phyloP scores from a whole-genome alignment of 1,140 invertebrate species.

The Coelopa frigida region DNA sequence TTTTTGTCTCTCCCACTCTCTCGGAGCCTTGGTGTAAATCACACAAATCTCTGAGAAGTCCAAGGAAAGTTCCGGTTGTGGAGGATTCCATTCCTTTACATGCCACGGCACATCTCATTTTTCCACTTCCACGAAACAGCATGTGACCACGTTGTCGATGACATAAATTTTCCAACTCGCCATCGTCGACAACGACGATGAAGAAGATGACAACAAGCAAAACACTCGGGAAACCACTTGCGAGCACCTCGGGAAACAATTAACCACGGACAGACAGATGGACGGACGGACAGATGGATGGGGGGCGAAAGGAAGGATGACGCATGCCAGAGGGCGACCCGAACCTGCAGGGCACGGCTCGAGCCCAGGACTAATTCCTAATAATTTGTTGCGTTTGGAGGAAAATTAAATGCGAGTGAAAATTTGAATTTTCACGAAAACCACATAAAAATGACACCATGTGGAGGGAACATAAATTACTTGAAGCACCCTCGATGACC shows the following conservation, averaged over 20 bases:
- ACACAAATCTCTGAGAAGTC: too few relatives aligned
- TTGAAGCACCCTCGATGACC: conserved; percentile 13
- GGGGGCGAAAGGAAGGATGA: conserved; percentile 9
- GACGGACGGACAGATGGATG: background rate
- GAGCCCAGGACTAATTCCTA: too few relatives aligned
- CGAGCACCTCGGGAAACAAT: conserved; percentile 5
- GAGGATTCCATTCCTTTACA: conserved; percentile 4
- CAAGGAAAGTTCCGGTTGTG: conserved; percentile 1
- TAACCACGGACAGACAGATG: background rate
- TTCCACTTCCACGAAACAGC: conserved; percentile 9
- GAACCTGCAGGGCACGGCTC: too few relatives aligned
- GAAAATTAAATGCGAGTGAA: background rate
- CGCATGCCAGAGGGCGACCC: conserved; percentile 17
- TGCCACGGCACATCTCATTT: conserved; percentile 3
- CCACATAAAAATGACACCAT: conserved; percentile 43
- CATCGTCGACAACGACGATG: too few relatives aligned
- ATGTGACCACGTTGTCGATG: conserved; percentile 11
- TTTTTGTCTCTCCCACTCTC: too few relatives aligned
- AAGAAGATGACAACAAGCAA: background rate
- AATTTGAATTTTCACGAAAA: conserved; percentile 19
- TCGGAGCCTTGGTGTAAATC: too few relatives aligned
- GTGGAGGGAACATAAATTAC: conserved; percentile 42
- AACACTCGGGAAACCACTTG: conserved; percentile 5
- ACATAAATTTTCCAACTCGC: conserved; percentile 9
- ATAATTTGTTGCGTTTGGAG: too few relatives aligned